phyloP scores from a whole-genome alignment of 1,140 invertebrate species.

The Eumeta japonica region DNA sequence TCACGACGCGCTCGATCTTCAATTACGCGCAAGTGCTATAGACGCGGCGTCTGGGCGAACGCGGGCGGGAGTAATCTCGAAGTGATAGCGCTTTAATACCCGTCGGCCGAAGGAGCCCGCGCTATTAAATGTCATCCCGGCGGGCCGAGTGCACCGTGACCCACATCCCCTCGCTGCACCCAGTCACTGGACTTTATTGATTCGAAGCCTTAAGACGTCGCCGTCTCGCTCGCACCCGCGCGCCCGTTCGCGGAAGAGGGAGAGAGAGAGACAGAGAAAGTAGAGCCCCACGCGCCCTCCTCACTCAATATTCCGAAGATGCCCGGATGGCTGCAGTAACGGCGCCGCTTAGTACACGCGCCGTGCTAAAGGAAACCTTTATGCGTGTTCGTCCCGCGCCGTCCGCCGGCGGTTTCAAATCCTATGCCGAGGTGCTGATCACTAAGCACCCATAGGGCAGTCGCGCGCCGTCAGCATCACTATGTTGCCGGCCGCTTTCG shows the following conservation, averaged over 20 bases:
- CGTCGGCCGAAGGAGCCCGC: too few species aligned
- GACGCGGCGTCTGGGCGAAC: too few species aligned
- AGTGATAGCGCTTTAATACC: too few species aligned
- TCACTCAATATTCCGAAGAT: constrained; percentile 48
- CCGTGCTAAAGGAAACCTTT: constrained; percentile 19
- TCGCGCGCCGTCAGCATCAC: too few species aligned
- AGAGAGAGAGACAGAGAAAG: constrained; percentile 6
- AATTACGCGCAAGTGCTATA: too few species aligned
- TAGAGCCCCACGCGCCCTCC: constrained; percentile 29
- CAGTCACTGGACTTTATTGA: constrained; percentile 54
- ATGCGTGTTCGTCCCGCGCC: constrained; percentile 14
- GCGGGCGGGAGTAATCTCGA: too few species aligned
- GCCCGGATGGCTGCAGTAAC: constrained; percentile 36
- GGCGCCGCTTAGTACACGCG: constrained; percentile 32
- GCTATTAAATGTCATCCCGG: constrained; percentile 49
- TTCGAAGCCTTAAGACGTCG: constrained; percentile 52
- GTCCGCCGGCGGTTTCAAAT: too few species aligned
- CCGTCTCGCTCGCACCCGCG: constrained; percentile 30
- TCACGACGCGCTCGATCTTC: too few species aligned
- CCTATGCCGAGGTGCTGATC: too few species aligned
- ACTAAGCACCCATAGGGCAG: too few species aligned
- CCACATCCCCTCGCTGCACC: constrained; percentile 45
- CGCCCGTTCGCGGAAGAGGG: constrained; percentile 10
- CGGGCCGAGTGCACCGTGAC: constrained; percentile 42
- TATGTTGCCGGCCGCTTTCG: too few species aligned